phyloP scores from a whole-genome alignment of 1,140 invertebrate species.

The Saccostrea echinata region DNA sequence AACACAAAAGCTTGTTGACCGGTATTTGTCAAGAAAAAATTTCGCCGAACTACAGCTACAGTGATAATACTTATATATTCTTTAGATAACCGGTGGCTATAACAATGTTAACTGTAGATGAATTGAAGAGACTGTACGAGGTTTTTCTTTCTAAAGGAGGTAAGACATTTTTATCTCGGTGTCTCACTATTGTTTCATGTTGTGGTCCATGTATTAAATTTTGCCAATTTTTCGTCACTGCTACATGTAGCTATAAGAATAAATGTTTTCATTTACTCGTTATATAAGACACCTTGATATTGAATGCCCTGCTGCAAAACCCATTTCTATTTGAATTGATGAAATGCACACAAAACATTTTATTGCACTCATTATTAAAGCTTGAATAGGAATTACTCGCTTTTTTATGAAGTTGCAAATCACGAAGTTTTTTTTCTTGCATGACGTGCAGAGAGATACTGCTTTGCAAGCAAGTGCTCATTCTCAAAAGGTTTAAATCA shows the following conservation, averaged over 20 bases:
- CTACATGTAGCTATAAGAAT: no score
- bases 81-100: background rate
- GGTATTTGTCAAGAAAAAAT: background rate
- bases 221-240: no score
- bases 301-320: no score
- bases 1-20: background rate
- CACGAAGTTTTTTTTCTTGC: background rate
- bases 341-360: no score
- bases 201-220: no score
- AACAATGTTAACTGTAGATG: background rate
- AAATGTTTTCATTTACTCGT: no score
- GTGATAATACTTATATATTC: background rate
- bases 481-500: background rate
- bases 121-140: background rate
- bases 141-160: conserved; percentile 19
- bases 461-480: background rate
- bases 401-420: no score
- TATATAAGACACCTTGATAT: no score
- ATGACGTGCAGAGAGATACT: background rate
- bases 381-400: no score
- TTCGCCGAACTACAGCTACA: background rate
- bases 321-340: no score
- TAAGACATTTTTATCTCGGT: background rate
- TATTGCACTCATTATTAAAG: no score
- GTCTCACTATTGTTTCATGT: no score